phyloP scores from a whole-genome alignment of 2,113 vertebrate species.

The Benitochromis conjunctus region DNA sequence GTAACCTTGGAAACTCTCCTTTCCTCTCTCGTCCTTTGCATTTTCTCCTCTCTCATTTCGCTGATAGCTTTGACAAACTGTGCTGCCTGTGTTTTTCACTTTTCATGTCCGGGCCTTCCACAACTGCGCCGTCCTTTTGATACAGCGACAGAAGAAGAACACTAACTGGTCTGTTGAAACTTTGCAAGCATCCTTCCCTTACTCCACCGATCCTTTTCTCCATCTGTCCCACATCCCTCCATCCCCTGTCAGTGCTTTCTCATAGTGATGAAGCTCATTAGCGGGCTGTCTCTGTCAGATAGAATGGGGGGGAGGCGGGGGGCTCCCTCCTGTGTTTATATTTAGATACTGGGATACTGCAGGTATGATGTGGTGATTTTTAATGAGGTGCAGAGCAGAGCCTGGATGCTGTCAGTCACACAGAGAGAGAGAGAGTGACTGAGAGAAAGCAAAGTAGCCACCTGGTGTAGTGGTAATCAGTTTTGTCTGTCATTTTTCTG shows the following conservation, averaged over 20 bases:
- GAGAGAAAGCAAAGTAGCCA: not conserved
- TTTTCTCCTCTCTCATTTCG: not conserved
- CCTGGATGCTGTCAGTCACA: conserved; percentile 45
- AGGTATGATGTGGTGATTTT: conserved; percentile 48
- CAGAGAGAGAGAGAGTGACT: not conserved
- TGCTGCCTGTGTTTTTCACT: not conserved
- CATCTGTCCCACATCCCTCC: conserved; percentile 43
- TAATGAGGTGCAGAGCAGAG: conserved; percentile 50
- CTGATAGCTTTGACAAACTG: not conserved
- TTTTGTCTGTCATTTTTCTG: not conserved
- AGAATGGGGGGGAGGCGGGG: not conserved
- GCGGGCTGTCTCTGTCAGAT: conserved; percentile 17
- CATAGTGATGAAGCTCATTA: conserved; percentile 62
- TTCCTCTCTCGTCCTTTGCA: not conserved
- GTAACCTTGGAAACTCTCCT: conserved; percentile 16
- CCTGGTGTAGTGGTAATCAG: not conserved
- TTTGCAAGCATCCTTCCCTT: not conserved
- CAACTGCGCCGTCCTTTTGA: not conserved
- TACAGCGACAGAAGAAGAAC: not conserved
- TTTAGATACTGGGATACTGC: conserved; percentile 51
- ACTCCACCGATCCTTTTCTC: not conserved
- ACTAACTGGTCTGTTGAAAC: not conserved
- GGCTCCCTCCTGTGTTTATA: conserved; percentile 50
- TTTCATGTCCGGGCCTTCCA: not conserved
- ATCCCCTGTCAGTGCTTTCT: conserved; percentile 34